A percentile compares a stretch with the other conserved stretches of the same genome.
Evolutionary conservation across 2,113 vertebrate species (phyloP).

Genomic region (Eubucco bourcierii): DNA sequence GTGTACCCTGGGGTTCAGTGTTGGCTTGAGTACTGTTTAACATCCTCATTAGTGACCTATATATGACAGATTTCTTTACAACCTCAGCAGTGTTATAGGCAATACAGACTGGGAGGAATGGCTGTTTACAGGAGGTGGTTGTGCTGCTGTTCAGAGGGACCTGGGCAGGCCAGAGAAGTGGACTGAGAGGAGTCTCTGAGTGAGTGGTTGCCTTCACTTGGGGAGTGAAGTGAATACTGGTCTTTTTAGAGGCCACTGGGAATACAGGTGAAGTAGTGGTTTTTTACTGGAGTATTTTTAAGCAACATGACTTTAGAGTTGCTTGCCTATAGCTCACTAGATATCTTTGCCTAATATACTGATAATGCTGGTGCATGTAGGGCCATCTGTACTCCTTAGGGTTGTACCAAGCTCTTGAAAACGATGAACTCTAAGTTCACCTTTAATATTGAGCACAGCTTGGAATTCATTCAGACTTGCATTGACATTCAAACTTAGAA

Average conservation of each 20-base stretch:
- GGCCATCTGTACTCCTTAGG: neutral
- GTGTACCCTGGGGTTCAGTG: neutral
- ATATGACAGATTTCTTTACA: neutral
- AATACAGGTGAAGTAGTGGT: neutral
- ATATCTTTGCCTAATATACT: neutral
- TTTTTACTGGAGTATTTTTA: neutral
- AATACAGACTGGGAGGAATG: neutral
- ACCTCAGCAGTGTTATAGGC: neutral
- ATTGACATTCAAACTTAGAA: neutral
- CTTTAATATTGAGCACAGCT: neutral
- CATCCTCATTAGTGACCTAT: neutral
- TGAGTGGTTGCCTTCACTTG: neutral
- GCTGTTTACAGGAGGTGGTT: neutral
- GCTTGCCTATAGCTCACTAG: neutral
- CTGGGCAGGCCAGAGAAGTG: neutral
- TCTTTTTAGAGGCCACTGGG: neutral
- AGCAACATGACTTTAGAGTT: neutral
- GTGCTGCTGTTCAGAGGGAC: neutral
- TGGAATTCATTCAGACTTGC: neutral
- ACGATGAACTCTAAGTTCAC: neutral
- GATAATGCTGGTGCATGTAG: neutral
- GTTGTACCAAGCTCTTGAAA: neutral
- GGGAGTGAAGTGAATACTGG: neutral
- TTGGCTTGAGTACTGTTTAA: neutral
- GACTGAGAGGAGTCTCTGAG: neutral